Base-by-base conservation (phyloP, 1,140 invertebrate genomes). In the Calliphora vicina region DNA sequence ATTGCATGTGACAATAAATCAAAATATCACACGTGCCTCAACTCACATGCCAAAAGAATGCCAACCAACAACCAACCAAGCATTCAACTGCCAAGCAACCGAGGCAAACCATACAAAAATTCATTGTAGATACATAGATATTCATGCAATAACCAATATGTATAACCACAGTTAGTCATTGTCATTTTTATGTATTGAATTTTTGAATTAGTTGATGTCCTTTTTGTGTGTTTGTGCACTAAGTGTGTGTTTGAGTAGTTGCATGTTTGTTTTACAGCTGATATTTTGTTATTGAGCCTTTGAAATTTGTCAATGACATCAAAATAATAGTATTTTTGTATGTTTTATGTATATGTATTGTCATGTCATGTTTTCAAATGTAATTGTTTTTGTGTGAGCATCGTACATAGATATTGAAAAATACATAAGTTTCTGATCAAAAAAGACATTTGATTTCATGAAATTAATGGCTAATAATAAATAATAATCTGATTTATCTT, bases 1-100 rank as follows among this genome's bases (percentile, higher is more conserved):
- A 78, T 78, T 78, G 74, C 74, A 78, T 78, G 74, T 78, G 74
- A 78, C 74, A 78, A 78, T 78, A 78, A 78, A 78, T 78, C 74
- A 78, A 78, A 78, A 78, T 43, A 23, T 78, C 74, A 78, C 74
- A 78, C 74, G 74, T 78, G 74, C 74, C 74, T 78, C 35, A 78
- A 43, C 74, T 78, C 74, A 78, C 17, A 20, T 23, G n/a, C 74
- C 35, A 78, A 73, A 78, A 67, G 57, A 35, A 78, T 43, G n/a
- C 74, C 35, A 43, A 8, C n/a, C 74, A 43, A n/a, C n/a, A 76
- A 43, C 74, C 17, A 43, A 76, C 74, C 1, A 43, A 20, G n/a
- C n/a, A n/a, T n/a, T n/a, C 27, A 29, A 74, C n/a, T n/a, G 12
- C 72, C 26, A 74, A 27, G 27, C 27, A 74, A 35, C 26, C 45